Conservation (phyloP, 1,140 invertebrate species). For the Macrosteles quadrilineatus region DNA sequence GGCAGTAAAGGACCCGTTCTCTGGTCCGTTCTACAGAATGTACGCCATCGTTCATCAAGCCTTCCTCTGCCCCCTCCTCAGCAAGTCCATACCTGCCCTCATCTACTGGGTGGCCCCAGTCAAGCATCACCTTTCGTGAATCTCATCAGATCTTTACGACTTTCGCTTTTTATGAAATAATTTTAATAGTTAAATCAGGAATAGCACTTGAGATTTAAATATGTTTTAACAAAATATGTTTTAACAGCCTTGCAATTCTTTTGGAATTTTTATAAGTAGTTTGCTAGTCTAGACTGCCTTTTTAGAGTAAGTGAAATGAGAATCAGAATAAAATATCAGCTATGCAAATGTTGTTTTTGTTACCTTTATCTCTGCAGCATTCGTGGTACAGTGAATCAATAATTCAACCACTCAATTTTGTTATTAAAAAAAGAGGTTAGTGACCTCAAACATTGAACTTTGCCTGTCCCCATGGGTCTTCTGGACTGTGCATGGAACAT, state of each 20-base stretch:
- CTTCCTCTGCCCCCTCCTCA: conserved; percentile 72
- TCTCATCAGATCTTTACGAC: background rate
- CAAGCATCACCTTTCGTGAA: background rate
- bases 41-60: conserved; percentile 80
- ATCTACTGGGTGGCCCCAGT: background rate
- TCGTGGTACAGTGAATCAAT: no score
- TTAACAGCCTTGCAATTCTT: conserved; percentile 6
- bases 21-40: conserved; percentile 78
- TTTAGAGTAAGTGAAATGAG: background rate
- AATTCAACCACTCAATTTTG: no score
- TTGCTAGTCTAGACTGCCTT: conserved; percentile 10
- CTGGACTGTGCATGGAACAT: no score
- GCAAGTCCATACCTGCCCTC: conserved; percentile 53
- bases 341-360: no score
- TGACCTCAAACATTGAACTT: no score
- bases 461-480: no score
- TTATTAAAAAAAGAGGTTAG: no score
- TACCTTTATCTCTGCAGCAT: no score
- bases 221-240: no score
- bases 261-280: conserved; percentile 17
- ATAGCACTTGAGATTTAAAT: conserved; percentile 1
- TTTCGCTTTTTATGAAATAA: background rate
- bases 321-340: no score
- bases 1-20: conserved; percentile 87
- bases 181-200: background rate